These are phyloP conservation scores for Xestoiulus laeticollis DNA, from an alignment of 2,888 invertebrate species.

Conservation along the genomic window DNA sequence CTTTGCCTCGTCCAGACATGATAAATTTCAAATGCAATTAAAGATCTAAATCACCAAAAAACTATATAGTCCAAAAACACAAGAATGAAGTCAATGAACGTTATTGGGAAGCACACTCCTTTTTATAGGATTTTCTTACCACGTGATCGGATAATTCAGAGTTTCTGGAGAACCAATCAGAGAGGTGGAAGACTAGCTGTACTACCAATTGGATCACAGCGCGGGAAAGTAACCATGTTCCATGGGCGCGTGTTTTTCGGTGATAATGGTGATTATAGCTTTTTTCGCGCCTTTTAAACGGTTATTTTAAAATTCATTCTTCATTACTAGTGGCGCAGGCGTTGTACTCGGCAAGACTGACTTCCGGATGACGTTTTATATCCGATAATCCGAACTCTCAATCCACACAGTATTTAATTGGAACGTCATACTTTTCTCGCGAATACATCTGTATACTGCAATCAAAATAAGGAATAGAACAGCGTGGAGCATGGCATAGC, in stretches of 20 bases:
- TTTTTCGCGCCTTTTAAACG: background rate
- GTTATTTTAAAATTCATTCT: background rate
- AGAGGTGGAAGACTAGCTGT: background rate
- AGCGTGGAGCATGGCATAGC: no score
- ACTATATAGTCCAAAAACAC: background rate
- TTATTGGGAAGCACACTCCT: background rate
- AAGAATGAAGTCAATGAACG: constrained; percentile 17
- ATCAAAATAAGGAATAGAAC: no score
- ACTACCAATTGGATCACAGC: background rate
- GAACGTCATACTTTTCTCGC: no score
- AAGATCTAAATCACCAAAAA: background rate
- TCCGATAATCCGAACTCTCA: no score
- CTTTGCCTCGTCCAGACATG: constrained; percentile 66
- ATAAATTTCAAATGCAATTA: background rate
- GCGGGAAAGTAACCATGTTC: background rate
- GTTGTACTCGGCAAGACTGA: no score
- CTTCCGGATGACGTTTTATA: no score
- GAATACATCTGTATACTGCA: no score
- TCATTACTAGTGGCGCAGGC: no score
- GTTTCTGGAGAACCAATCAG: background rate
- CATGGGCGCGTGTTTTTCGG: background rate
- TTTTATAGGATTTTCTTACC: background rate
- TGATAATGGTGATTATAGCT: background rate
- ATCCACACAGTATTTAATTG: no score
- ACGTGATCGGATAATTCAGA: background rate